phyloP scores from a whole-genome alignment of 2,797 vertebrate genomes.

The Remorina albescens region DNA sequence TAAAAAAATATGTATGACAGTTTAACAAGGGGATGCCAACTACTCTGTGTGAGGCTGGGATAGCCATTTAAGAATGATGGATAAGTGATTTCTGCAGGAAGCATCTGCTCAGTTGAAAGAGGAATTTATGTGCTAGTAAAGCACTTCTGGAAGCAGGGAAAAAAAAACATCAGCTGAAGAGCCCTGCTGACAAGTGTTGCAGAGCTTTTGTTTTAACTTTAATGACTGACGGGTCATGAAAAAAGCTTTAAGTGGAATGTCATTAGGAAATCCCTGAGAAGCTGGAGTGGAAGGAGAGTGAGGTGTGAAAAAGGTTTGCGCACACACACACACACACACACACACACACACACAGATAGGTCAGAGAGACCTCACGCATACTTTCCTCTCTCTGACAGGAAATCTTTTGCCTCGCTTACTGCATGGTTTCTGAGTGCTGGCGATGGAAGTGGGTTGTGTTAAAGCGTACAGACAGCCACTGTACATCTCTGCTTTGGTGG shows the following conservation, averaged over 20 bases:
- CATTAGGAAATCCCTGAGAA: constrained; percentile 70
- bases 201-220: constrained; percentile 65
- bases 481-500: constrained; percentile 21
- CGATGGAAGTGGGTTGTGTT: constrained; percentile 32
- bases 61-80: constrained; percentile 52
- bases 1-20: constrained; percentile 6
- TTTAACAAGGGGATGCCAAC: constrained; percentile 46
- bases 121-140: constrained; percentile 41
- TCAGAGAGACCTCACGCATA: not conserved
- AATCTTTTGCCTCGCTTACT: constrained; percentile 49
- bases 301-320: constrained; percentile 46
- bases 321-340: constrained; percentile 4
- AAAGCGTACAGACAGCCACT: constrained; percentile 38
- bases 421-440: constrained; percentile 66
- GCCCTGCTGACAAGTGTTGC: constrained; percentile 42
- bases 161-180: constrained; percentile 43
- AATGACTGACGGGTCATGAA: constrained; percentile 66
- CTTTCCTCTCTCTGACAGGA: constrained; percentile 57
- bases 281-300: constrained; percentile 59
- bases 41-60: constrained; percentile 40
- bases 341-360: not conserved
- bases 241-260: constrained; percentile 58
- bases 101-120: constrained; percentile 46
- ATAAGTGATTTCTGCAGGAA: constrained; percentile 47
- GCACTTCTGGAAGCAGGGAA: constrained; percentile 34